Evolutionary conservation across 2,113 vertebrate genomes (phyloP).

Genomic region (Hyla sarda): DNA sequence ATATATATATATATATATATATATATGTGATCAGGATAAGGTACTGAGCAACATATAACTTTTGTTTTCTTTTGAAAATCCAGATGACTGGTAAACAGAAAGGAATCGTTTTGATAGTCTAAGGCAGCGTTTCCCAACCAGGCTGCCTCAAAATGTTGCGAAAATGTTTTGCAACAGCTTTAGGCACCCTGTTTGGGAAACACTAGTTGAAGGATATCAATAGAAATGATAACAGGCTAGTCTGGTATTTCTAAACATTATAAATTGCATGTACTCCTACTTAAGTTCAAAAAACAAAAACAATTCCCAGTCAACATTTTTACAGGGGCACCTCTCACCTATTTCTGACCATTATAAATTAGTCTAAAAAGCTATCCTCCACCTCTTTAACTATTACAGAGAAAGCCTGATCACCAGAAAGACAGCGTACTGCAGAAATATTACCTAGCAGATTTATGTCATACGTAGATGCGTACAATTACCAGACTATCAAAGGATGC

Average conservation of each 20-base stretch:
- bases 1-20: too few species aligned
- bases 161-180: too few species aligned
- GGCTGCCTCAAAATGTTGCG: too few species aligned
- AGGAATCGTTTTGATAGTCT: neutral
- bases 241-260: neutral
- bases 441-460: constrained; percentile 46
- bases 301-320: neutral
- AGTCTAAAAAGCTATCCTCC: neutral
- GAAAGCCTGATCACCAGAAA: constrained; percentile 9
- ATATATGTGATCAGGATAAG: too few species aligned
- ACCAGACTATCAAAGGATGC: constrained; percentile 53
- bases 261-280: neutral
- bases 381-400: neutral
- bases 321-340: neutral
- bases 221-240: neutral
- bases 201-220: too few species aligned
- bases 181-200: too few species aligned
- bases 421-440: neutral
- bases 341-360: neutral
- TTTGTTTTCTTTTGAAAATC: too few species aligned
- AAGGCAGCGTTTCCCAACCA: too few species aligned
- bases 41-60: too few species aligned
- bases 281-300: neutral
- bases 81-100: neutral
- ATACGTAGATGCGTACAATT: constrained; percentile 54